Percentiles rank a stretch among this genome's conserved stretches.
These are phyloP conservation scores for Ophion costatus DNA, from an alignment of 2,888 invertebrate species.

Conservation along the genomic window DNA sequence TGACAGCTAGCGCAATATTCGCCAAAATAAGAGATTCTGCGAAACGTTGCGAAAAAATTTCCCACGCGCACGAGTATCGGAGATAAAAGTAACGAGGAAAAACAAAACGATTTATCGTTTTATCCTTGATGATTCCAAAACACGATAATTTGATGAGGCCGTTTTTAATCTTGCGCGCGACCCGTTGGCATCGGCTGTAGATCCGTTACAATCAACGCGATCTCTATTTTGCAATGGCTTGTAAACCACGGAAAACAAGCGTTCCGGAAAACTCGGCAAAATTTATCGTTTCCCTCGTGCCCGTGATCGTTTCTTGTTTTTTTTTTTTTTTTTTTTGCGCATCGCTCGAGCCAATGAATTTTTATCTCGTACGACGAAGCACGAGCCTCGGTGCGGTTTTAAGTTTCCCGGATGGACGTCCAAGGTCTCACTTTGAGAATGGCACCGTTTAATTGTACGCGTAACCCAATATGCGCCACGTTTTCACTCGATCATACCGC, in stretches of 20 bases:
- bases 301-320: background rate
- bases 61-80: background rate
- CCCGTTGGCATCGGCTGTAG: too few relatives aligned
- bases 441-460: constrained; percentile 57
- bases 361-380: constrained; percentile 1
- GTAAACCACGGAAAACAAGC: background rate
- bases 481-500: constrained; percentile 25
- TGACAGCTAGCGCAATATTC: too few relatives aligned
- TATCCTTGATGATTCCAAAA: background rate
- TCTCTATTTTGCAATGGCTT: background rate
- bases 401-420: constrained; percentile 68
- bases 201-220: background rate
- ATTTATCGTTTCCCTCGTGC: constrained; percentile 29
- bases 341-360: constrained; percentile 26
- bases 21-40: too few relatives aligned
- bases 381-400: constrained; percentile 38
- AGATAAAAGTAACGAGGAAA: too few relatives aligned
- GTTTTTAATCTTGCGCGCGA: too few relatives aligned
- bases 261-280: constrained; percentile 31
- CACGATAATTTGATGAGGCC: background rate
- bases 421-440: constrained; percentile 68
- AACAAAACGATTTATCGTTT: background rate
- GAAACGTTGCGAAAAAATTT: too few relatives aligned
- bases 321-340: constrained; percentile 5
- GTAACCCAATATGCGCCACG: constrained; percentile 68